Evolutionary conservation across 2,888 invertebrate species (phyloP), one percentile per base, ranked within the genome.

Genomic region (Ceraclea dissimilis): DNA sequence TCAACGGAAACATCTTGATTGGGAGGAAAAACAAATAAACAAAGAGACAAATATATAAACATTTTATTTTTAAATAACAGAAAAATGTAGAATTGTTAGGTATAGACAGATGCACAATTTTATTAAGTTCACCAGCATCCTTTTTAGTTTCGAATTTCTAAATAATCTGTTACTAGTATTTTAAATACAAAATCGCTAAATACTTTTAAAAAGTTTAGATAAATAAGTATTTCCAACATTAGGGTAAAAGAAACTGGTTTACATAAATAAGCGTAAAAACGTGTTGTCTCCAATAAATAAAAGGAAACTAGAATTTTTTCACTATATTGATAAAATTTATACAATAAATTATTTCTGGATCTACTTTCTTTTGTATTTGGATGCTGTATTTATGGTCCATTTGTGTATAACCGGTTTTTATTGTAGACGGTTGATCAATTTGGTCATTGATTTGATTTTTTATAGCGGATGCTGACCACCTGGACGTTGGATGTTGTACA

Each of bases 231-330:
- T 26, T 6, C 10, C 26, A 10, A 26, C 10, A 26, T 26, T 26
- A 26, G 51, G 58, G 61, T 54, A 56, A n/a, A n/a, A 43, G 47
- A 39, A 61, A 61, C 61, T 51, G 59, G 61, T 61, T 61, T 56
- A 18, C n/a, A 19, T 16, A 17, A 22, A 11, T n/a, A 39, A 31
- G 48, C 60, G 60, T 58, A 52, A 58, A 60, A 60, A 58, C 60
- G 31, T 48, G 56, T 55, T 56, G 49, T 55, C 20, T 16, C 18
- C 17, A 44, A 6, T 26, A 26, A 6, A 6, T 4, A 26, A 26
- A 26, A 26, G 10, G n/a, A 52, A 52, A 48, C 52, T 52, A 26
- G 43, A 54, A 52, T 43, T 39, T 52, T 43, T 57, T 52, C 48
- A 26, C 26, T 26, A 10, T 26, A 10, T 39, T 39, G 39, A 34